A percentile compares a stretch with the other conserved stretches of the same genome.
These are phyloP conservation scores for Phthorimaea operculella DNA, from an alignment of 1,140 invertebrate genomes.

Conservation along the genomic window DNA sequence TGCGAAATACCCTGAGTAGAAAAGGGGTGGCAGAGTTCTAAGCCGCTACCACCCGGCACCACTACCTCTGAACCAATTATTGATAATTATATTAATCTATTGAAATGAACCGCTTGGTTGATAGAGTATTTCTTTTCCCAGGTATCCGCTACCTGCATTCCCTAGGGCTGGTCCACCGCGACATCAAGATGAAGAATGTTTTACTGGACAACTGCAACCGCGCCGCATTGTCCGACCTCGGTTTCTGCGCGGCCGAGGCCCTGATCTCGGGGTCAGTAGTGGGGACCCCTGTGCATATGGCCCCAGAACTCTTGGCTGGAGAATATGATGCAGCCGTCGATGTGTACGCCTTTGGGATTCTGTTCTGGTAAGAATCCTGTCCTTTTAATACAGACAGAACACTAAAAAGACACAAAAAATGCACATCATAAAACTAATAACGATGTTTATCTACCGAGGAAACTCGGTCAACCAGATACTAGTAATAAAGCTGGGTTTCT, in stretches of 20 bases:
- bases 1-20: too few relatives aligned
- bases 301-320: slow-evolving; percentile 85
- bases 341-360: slow-evolving; percentile 91
- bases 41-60: too few relatives aligned
- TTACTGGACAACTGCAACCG: slow-evolving; percentile 80
- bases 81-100: too few relatives aligned
- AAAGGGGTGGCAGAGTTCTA: too few relatives aligned
- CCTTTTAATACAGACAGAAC: too few relatives aligned
- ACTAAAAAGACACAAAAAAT: too few relatives aligned
- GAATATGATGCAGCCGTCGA: slow-evolving; percentile 89
- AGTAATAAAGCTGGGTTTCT: slow-evolving; percentile 94
- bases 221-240: slow-evolving; percentile 88
- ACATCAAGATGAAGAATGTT: slow-evolving; percentile 93
- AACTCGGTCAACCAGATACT: too few relatives aligned
- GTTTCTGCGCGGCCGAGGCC: slow-evolving; percentile 91
- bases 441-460: too few relatives aligned
- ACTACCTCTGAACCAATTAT: too few relatives aligned
- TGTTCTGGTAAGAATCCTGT: slow-evolving; percentile 76
- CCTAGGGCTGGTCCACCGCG: slow-evolving; percentile 87
- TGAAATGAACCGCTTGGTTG: too few relatives aligned
- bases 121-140: slow-evolving; percentile 15
- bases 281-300: slow-evolving; percentile 93
- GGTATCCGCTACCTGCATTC: slow-evolving; percentile 89
- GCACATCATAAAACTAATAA: too few relatives aligned
- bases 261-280: slow-evolving; percentile 91